Base-by-base conservation (phyloP, 2,797 vertebrate species). In the Falco columbarius region DNA sequence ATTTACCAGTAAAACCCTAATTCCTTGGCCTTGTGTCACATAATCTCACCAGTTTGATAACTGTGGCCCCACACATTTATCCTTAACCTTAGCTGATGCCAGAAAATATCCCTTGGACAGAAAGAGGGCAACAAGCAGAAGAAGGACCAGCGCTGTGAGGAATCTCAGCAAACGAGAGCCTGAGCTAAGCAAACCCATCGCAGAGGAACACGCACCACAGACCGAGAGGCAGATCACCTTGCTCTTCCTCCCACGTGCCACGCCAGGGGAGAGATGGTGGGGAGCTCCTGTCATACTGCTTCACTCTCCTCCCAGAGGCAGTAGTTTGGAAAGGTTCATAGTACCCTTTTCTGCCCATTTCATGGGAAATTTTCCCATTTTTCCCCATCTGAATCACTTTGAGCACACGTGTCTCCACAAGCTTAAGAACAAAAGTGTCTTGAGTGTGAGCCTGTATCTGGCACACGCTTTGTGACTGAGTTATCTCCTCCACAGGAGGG, bases 241-340 rank as follows among this genome's bases (percentile, higher is more conserved):
- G 32, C 7, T 4, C 19, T 19, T 27, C 21, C 23, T 56, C 49
- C 52, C 11, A 3, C 38, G 13, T 1, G 1, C 22, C 52, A 27
- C 0, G 2, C 6, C 13, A 34, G 9, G 9, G 44, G 7, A 54
- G 51, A 29, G 46, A 29, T 0, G 4, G 14, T 4, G 18, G 52
- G 61, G 4, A 63, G 21, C 34, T 66, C 67, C 86, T 76, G 32
- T 19, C 36, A 7, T 0, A 4, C 17, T 52, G 81, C 24, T 81
- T 55, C 3, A 0, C 27, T 74, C 56, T 79, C 30, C 49, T 56
- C 36, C 17, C 32, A 55, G 12, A 54, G 49, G 23, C 27, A 56
- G 7, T 17, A 77, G 4, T 3, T 59, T n/a, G 23, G 34, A 72
- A 61, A 68, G 10, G 14, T 11, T 61, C 74, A 24, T 3, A 59